Evolutionary conservation across 2,888 invertebrate species (phyloP).

Genomic region (Criorhina ranunculi): DNA sequence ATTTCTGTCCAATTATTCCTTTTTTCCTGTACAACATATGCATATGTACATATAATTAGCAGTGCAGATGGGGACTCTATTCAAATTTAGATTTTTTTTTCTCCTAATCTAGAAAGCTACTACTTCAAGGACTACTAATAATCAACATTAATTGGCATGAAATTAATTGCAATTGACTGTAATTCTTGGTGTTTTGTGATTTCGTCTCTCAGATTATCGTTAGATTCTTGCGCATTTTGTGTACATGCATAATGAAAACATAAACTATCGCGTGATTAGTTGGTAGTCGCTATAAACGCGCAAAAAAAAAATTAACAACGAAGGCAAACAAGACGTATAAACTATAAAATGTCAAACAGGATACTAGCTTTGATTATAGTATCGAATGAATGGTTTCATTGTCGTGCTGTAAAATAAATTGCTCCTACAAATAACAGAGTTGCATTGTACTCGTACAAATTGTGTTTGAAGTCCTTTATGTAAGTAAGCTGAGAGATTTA

Average conservation of each 20-base stretch:
- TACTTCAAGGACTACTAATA: conserved; percentile 25
- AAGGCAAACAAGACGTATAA: not conserved
- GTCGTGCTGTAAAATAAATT: not conserved
- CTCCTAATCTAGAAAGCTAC: not conserved
- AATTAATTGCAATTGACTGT: conserved; percentile 42
- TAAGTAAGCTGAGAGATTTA: no score
- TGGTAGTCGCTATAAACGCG: not conserved
- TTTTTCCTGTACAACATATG: not conserved
- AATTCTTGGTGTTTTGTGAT: conserved; percentile 1
- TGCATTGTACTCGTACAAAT: no score
- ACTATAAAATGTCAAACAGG: not conserved
- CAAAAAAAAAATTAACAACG: not conserved
- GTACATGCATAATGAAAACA: not conserved
- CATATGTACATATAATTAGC: not conserved
- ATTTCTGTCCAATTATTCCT: not conserved
- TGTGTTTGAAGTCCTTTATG: no score
- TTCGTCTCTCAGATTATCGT: not conserved
- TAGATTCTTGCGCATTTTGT: not conserved
- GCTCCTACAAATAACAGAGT: not conserved
- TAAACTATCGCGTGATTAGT: not conserved
- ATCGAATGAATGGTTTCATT: not conserved
- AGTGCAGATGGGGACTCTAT: not conserved
- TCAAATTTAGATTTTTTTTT: no score
- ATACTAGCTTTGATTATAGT: not conserved
- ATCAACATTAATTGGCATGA: conserved; percentile 12